Evolutionary conservation across 1,140 invertebrate species (phyloP), one percentile per base, ranked within the genome.

Genomic region (Habropoda laboriosa): DNA sequence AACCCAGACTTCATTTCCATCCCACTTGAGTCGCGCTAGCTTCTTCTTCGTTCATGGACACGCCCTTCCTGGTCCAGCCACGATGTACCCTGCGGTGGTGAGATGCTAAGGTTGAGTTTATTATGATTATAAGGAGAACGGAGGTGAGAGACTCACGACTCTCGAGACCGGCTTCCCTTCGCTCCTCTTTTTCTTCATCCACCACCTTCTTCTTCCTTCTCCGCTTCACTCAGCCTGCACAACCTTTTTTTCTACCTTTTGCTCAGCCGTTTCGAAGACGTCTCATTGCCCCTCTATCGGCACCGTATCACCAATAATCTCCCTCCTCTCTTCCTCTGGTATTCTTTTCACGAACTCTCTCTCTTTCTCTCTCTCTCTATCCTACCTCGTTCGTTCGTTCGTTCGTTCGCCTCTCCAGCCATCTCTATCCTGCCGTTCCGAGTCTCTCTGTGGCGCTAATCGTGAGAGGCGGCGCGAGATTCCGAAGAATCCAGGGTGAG

Each of bases 121-220:
- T 89, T 89, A 86, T 86, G 85, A 89, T 89, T 89, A 89, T 84
- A 80, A 88, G 79, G 58, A 75, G 71, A 83, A 70, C 76, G 68
- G 58, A 85, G 63, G 82, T 82, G 77, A 79, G 67, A 82, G 75
- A 86, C 78, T 86, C 81, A 76, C 68, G 74, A 87, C 73, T 87
- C 77, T 82, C 70, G 58, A 21, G 70, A 79, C 75, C 53, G 74
- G 47, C 71, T 81, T 71, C 77, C n/a, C 66, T 72, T 75, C 71
- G 27, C 32, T 61, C 32, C 47, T 47, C 51, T 57, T 77, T 61
- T 38, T 72, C 21, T 35, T 24, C 7, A 0, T 60, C 27, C 13
- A 27, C 13, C 32, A n/a, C n/a, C n/a, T n/a, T 30, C 30, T 32
- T 40, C 24, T 16, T 27, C n/a, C 47, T 24, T 32, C 38, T 68